A percentile compares a stretch with the other conserved stretches of the same genome.
Evolutionary conservation across 2,113 vertebrate species (phyloP).

Genomic region (Synchiropus splendidus): DNA sequence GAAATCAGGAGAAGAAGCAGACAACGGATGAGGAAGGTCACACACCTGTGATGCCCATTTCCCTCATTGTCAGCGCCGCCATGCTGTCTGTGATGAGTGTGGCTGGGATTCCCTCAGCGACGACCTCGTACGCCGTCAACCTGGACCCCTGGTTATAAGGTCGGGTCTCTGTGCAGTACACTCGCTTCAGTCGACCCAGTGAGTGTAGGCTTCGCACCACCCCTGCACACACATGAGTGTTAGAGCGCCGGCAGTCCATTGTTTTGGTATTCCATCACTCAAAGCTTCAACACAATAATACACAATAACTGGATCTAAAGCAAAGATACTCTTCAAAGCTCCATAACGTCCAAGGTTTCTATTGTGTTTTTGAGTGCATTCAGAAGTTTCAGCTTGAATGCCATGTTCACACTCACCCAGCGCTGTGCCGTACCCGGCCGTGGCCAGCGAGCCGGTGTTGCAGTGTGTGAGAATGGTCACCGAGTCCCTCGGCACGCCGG

Average conservation of each 20-base stretch:
- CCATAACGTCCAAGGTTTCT: too few species aligned
- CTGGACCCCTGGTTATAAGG: slow-evolving; percentile 86
- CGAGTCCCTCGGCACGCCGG: slow-evolving; percentile 60
- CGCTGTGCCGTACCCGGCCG: slow-evolving; percentile 82
- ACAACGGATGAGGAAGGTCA: background rate
- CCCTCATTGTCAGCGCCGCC: slow-evolving; percentile 76
- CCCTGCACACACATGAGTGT: slow-evolving; percentile 59
- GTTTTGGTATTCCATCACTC: too few species aligned
- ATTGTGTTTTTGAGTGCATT: too few species aligned
- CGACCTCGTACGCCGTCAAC: slow-evolving; percentile 80
- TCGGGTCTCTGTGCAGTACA: slow-evolving; percentile 85
- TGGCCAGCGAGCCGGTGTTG: slow-evolving; percentile 83
- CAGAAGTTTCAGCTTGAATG: too few species aligned
- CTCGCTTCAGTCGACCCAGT: slow-evolving; percentile 69
- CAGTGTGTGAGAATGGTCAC: slow-evolving; percentile 83
- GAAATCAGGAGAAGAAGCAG: background rate
- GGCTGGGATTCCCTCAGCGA: slow-evolving; percentile 74
- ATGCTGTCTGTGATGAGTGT: slow-evolving; percentile 84
- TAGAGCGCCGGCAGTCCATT: too few species aligned
- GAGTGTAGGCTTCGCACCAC: slow-evolving; percentile 77
- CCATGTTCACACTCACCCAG: slow-evolving; percentile 58
- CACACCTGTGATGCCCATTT: slow-evolving; percentile 73
- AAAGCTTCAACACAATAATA: too few species aligned
- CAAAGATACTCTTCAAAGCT: too few species aligned
- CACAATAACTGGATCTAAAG: slow-evolving; percentile 2